Base-by-base conservation (phyloP, 2,888 invertebrate species). In the Automeris io region DNA sequence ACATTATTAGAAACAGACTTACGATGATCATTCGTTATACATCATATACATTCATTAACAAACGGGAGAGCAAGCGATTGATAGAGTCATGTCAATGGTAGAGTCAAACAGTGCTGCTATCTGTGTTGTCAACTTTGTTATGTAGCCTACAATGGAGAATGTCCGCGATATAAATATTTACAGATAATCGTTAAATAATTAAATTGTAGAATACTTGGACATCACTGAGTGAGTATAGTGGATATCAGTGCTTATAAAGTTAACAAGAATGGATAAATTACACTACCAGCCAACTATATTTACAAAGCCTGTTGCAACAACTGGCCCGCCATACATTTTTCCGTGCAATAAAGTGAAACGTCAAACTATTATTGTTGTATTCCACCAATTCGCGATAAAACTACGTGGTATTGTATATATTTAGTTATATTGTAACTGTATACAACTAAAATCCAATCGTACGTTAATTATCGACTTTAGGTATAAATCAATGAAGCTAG, bases 51-150 rank as follows among this genome's bases (percentile, higher is more conserved):
- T 59, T 58, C 47, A 49, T 53, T 58, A 42, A 39, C 47, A 60
- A 62, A 51, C 45, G 45, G 48, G 44, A 46, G 55, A 57, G 60
- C 69, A 73, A 73, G 67, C 67, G 74, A 79, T 79, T 77, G 80
- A 77, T 80, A 80, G 69, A 65, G 73, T 86, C 85, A 87, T 76
- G 88, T 88, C 88, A 85, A 77, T 79, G 80, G 80, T 79, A 82
- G 77, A 86, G 85, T 86, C 80, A 82, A 86, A 85, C 82, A 74
- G 89, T 90, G 89, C 89, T 90, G 92, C 92, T 92, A 91, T 90
- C 92, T 93, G 89, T 90, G 90, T 91, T 92, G 92, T 92, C 92
- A 92, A 92, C 91, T 91, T 80, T 81, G 78, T 77, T 79, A 78
- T 74, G 74, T 72, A 80, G 74, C 68, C 54, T 70, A 59, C 88